A percentile compares a stretch with the other conserved stretches of the same genome.
Conservation (phyloP, 2,888 invertebrate genomes). For the Arenicola marina region DNA sequence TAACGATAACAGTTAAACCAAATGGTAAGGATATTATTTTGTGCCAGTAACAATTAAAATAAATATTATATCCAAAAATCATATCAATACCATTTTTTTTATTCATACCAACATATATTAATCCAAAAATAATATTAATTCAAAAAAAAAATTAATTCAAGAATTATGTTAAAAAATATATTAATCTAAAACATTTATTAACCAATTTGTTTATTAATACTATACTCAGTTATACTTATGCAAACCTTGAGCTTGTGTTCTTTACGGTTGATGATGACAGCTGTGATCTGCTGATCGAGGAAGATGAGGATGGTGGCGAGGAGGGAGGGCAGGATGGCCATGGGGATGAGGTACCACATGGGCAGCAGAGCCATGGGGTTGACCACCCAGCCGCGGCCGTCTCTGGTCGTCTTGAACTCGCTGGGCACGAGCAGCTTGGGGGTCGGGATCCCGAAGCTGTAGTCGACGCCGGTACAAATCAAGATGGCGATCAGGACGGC, state of each 20-base stretch:
- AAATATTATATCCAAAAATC: no score
- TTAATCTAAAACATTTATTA: no score
- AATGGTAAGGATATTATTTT: no score
- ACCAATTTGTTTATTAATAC: no score
- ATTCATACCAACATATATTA: no score
- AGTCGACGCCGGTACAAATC: slow-evolving; percentile 84
- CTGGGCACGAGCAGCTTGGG: slow-evolving; percentile 82
- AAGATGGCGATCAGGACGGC: slow-evolving; percentile 93
- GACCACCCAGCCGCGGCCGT: slow-evolving; percentile 48
- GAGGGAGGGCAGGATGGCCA: slow-evolving; percentile 88
- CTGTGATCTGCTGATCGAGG: slow-evolving; percentile 99
- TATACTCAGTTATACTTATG: no score
- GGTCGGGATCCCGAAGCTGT: slow-evolving; percentile 79
- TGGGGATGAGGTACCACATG: slow-evolving; percentile 78
- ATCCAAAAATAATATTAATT: not conserved
- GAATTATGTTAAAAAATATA: no score
- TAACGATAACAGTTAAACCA: no score
- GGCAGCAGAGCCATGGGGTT: slow-evolving; percentile 61
- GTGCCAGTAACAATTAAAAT: no score
- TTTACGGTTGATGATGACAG: slow-evolving; percentile 96
- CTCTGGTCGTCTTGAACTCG: slow-evolving; percentile 68
- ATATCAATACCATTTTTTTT: no score
- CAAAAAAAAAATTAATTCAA: not conserved
- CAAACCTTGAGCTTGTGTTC: slow-evolving; percentile 89
- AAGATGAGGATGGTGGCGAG: slow-evolving; percentile 96